Conservation (phyloP, 2,113 vertebrate species). For the Orcinus orca region DNA sequence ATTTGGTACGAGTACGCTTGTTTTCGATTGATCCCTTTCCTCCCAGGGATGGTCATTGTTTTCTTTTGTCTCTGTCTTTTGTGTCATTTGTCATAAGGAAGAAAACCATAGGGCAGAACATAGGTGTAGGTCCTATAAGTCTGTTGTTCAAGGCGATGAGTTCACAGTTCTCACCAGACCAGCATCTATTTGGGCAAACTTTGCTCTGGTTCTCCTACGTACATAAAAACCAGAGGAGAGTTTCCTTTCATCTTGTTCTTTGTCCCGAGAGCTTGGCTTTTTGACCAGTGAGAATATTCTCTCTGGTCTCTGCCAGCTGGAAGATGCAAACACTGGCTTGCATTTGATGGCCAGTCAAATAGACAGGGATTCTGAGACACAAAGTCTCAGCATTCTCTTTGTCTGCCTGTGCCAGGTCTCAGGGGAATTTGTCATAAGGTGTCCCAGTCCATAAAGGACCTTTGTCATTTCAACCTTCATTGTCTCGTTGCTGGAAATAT, state of each 20-base stretch:
- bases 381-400: not conserved
- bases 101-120: not conserved
- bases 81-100: not conserved
- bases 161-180: not conserved
- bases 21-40: not conserved
- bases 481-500: not conserved
- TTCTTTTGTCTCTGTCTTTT: not conserved
- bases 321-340: not conserved
- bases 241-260: not conserved
- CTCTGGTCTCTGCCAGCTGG: not conserved
- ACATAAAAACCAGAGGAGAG: not conserved
- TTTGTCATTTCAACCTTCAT: not conserved
- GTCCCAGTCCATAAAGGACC: not conserved
- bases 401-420: not conserved
- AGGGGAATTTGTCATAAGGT: not conserved
- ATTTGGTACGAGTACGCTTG: not conserved
- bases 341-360: not conserved
- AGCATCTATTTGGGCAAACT: not conserved
- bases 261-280: not conserved
- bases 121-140: not conserved
- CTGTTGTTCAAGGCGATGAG: not conserved
- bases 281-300: not conserved
- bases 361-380: not conserved
- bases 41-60: not conserved
- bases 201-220: not conserved